phyloP scores from a whole-genome alignment of 2,888 invertebrate genomes.

The Trichogramma dendrolimi region DNA sequence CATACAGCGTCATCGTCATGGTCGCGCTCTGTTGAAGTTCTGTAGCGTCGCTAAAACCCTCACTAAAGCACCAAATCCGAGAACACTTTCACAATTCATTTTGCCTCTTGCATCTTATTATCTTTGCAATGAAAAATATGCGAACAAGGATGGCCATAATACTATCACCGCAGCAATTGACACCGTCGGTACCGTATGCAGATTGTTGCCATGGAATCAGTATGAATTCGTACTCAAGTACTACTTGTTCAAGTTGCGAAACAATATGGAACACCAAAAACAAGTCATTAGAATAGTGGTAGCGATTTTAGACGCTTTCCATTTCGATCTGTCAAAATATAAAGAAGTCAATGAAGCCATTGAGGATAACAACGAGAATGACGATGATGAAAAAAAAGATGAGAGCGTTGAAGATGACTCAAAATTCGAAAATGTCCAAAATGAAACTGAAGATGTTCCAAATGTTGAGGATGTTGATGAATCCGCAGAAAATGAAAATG shows the following conservation, averaged over 20 bases:
- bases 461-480: slow-evolving; percentile 32
- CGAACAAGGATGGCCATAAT: slow-evolving; percentile 64
- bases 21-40: slow-evolving; percentile 76
- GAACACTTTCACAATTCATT: slow-evolving; percentile 78
- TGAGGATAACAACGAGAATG: slow-evolving; percentile 14
- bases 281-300: slow-evolving; percentile 74
- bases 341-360: slow-evolving; percentile 35
- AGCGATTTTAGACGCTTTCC: slow-evolving; percentile 83
- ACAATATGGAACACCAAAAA: slow-evolving; percentile 72
- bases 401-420: slow-evolving; percentile 40
- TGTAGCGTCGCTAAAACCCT: slow-evolving; percentile 63
- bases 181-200: slow-evolving; percentile 71
- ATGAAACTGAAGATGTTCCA: slow-evolving; percentile 42
- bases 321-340: slow-evolving; percentile 77
- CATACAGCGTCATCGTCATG: slow-evolving; percentile 79
- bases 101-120: slow-evolving; percentile 79
- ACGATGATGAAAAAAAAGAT: slow-evolving; percentile 13
- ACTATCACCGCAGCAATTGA: slow-evolving; percentile 83
- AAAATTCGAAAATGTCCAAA: slow-evolving; percentile 37
- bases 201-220: slow-evolving; percentile 81
- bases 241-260: slow-evolving; percentile 73
- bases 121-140: slow-evolving; percentile 72
- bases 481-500: slow-evolving; percentile 31
- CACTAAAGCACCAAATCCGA: slow-evolving; percentile 60
- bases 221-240: slow-evolving; percentile 78